Base-by-base conservation (phyloP, 35 echinoderm and acorn worm species). In the Apostichopus parvimensis region DNA sequence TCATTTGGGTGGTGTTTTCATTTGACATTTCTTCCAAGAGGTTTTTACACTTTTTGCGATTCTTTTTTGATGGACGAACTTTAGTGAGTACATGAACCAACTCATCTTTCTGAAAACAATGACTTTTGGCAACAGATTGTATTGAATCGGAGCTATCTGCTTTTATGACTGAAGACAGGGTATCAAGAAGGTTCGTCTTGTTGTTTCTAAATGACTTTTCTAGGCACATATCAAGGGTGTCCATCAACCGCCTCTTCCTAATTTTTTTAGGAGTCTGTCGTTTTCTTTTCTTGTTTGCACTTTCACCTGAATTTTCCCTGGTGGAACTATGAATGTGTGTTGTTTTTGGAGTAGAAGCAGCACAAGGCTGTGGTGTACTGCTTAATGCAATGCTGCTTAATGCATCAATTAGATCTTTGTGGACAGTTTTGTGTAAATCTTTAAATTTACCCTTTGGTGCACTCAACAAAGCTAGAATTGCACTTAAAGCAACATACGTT, bases 21-120 rank as follows among this genome's bases (percentile, higher is more conserved):
- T 87, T 87, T 87, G 57, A 17, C 9, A 72, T 54, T 18, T 87
- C 65, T 87, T 66, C 85, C 14, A 87, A 26, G 9, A 87, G 58
- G 13, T 86, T 73, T 14, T 18, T 14, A 18, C 13, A 73, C 70
- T 21, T 73, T 15, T 21, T 14, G 5, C n/a, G 12, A 73, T 21
- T 6, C 54, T 81, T 81, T 45, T 81, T 81, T 52, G 79, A 26
- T 7, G 79, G 79, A 10, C 20, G 79, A 45, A 56, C 79, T 5
- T 81, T 81, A 14, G n/a, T 45, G 12, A 81, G 22, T 22, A 81
- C 26, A 14, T 26, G 9, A 6, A 81, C 20, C 12, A 81, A 12
- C 9, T 81, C 79, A 26, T 22, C n/a, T 81, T 81, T 81, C 11
- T 56, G 9, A 56, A 81, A 81, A 24, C 76, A 78, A 45, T 60